phyloP scores from a whole-genome alignment of 2,888 invertebrate genomes.

The Microplitis manilae region DNA sequence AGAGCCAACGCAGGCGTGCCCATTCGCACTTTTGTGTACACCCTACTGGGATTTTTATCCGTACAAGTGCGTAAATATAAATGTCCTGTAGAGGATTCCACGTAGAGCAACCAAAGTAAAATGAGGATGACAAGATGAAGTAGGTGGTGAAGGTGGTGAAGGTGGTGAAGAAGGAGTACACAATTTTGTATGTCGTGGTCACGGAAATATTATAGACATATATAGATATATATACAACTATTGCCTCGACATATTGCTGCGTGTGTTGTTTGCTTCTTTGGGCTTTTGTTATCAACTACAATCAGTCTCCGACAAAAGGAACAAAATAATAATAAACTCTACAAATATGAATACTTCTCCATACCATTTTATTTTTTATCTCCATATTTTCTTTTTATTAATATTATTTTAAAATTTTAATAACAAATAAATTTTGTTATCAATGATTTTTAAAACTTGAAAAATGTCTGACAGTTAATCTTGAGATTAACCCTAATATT shows the following conservation, averaged over 20 bases:
- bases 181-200: constrained; percentile 6
- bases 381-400: neutral
- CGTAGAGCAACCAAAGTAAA: constrained; percentile 13
- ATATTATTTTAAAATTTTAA: neutral
- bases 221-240: neutral
- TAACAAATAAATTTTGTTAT: too few relatives aligned
- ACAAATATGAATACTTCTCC: neutral
- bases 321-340: neutral
- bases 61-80: constrained; percentile 56
- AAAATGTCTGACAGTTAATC: too few relatives aligned
- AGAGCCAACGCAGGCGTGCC: constrained; percentile 59
- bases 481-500: too few relatives aligned
- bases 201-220: constrained; percentile 4
- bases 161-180: neutral
- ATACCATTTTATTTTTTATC: neutral
- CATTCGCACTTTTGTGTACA: constrained; percentile 42
- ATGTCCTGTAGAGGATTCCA: constrained; percentile 52
- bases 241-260: neutral
- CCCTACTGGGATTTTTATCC: constrained; percentile 51
- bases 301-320: constrained; percentile 14
- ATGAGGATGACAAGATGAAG: constrained; percentile 22
- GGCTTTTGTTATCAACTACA: constrained; percentile 21
- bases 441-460: too few relatives aligned
- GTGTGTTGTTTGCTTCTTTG: neutral
- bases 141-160: neutral